Evolutionary conservation across 2,888 invertebrate genomes (phyloP), one percentile per base, ranked within the genome.

Genomic region (Pseudoips prasinana): DNA sequence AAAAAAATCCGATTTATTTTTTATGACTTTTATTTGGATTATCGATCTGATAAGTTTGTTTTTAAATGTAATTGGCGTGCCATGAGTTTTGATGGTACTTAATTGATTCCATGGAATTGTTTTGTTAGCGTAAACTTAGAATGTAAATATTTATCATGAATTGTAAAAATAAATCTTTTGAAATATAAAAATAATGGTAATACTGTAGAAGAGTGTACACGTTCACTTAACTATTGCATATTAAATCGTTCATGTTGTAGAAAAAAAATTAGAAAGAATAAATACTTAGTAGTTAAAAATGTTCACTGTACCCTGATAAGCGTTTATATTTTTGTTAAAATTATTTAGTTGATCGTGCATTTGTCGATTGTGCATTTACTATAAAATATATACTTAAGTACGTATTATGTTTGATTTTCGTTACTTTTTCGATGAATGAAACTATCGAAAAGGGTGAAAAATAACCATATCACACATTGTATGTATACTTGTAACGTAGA

Each of bases 171-270:
- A 77, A 67, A 33, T 31, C 37, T 46, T 77, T 78, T 67, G 66
- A 57, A 66, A 60, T 5, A 5, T 20, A n/a, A 53, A 62, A 65
- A 33, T 43, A 45, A 52, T 44, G 44, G 55, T 66, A 67, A 64
- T 69, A 56, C 55, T 64, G 81, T 82, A 58, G 81, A 64, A 58
- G 56, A 69, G 65, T 81, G 67, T 81, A 79, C 73, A 70, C 76
- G 69, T 83, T 79, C 74, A 78, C 50, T 48, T 71, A 69, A 66
- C n/a, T 75, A 77, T 73, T 69, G 73, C 79, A 78, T 79, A 80
- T 80, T 73, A 72, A 75, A 81, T 79, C 77, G 82, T 86, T 86
- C 85, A 86, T 80, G 83, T 85, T 81, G 85, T 87, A 87, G 86
- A 37, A 45, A 54, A 69, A 61, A 76, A 74, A 58, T 74, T 82